Percentiles rank a stretch among this genome's conserved stretches.
These are phyloP conservation scores for Nicator chloris DNA, from an alignment of 2,113 vertebrate species.

Conservation along the genomic window DNA sequence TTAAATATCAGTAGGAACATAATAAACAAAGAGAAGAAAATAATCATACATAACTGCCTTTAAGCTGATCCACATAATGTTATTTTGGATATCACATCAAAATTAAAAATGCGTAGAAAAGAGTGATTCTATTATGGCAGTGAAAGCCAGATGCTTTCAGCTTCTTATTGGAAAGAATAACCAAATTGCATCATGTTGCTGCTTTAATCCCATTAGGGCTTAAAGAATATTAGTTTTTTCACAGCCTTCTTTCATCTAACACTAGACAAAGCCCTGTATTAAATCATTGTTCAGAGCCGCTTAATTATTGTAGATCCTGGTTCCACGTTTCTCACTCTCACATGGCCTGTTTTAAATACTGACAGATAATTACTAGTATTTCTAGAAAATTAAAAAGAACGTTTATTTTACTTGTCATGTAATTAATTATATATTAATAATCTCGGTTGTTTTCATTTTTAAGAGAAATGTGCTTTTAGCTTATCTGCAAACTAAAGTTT, in stretches of 20 bases:
- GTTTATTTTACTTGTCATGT: not conserved
- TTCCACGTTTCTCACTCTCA: not conserved
- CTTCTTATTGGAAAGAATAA: not conserved
- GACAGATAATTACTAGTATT: not conserved
- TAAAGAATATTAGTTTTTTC: slow-evolving; percentile 2
- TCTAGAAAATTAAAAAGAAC: not conserved
- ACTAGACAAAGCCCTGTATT: not conserved
- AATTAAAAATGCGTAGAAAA: not conserved
- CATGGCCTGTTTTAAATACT: not conserved
- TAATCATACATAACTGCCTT: not conserved
- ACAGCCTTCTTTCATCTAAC: not conserved
- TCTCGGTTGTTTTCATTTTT: not conserved
- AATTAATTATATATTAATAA: not conserved
- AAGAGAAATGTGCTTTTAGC: not conserved
- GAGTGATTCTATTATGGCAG: not conserved
- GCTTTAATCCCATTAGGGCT: not conserved
- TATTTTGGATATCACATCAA: not conserved
- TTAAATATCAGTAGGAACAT: not conserved
- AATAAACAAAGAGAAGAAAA: not conserved
- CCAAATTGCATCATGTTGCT: not conserved
- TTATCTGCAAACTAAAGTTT: not conserved
- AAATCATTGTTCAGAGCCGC: not conserved
- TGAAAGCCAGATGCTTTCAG: not conserved
- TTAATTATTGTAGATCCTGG: not conserved
- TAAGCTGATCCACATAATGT: not conserved